Base-by-base conservation (phyloP, 2,888 invertebrate genomes). In the Erannis defoliaria region DNA sequence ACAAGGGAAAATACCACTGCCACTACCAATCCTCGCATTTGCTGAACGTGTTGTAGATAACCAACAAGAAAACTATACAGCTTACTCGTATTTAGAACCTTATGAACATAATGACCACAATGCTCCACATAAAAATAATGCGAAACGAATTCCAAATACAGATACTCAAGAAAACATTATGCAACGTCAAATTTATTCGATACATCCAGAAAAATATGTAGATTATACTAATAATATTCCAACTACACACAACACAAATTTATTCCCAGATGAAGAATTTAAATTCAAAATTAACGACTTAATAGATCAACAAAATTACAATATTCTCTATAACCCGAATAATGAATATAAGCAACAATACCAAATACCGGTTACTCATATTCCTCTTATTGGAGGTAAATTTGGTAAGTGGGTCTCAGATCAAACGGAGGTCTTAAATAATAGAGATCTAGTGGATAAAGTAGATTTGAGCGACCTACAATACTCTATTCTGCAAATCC, bases 341-440 rank as follows among this genome's bases (percentile, higher is more conserved):
- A 9, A 5, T 12, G 4, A 42, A 21, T 21, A 31, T 23, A 23
- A 35, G 9, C 6, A 35, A 12, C 21, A 10, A 8, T 23, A 35
- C 9, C 12, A 3, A 23, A 14, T 49, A 14, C 49, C 35, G 2
- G 10, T 23, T 12, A 1, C 35, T 35, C 9, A 49, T 9, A 49
- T 49, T 16, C 3, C 23, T n/a, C 49, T 35, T 16, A 23, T 21
- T 49, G 35, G 9, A 3, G 40, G 29, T 2, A 23, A 42, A 18
- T 49, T 43, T 14, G 9, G 26, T 29, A 14, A 60, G 18, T 60
- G 60, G 60, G 23, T 60, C 1, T 66, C 70, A 8, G 40, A 76
- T 4, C 79, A 85, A 73, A 72, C 85, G 45, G 58, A 72, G 46
- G 57, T 57, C 37, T 70, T 82, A 8, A 62, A 73, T 1, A 57